Base-by-base conservation (phyloP, 2,113 vertebrate genomes). In the Tichodroma muraria region DNA sequence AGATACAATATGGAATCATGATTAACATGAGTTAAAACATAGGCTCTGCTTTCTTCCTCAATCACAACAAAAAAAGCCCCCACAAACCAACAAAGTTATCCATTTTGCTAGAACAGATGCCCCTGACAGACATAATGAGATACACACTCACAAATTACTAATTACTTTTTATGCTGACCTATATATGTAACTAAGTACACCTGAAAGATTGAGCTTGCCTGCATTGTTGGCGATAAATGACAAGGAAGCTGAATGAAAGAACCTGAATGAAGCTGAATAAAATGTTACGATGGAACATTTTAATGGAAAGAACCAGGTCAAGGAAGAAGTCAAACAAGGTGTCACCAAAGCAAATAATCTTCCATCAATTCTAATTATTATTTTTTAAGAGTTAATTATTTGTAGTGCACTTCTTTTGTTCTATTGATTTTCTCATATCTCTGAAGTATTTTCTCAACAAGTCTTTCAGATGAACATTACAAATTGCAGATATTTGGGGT, bases 11-110 rank as follows among this genome's bases (percentile, higher is more conserved):
- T 6, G 4, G 68, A 72, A 83, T 60, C 25, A 60, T 45, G 27
- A 68, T 27, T 44, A 76, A 71, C 11, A n/a, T 31, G 15, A 70
- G 88, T 52, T 20, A 50, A 76, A 82, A 53, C 4, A 61, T 0
- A 84, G 10, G 27, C 18, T 8, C 22, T 40, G 15, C 13, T 13
- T 16, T 4, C 17, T 27, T 10, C 11, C 17, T 28, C 27, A 40
- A 8, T 11, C n/a, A 17, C 0, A 0, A 28, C 8, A 19, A n/a
- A 45, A 71, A 57, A 11, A 40, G 5, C 1, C 10, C n/a, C 22
- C 11, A 38, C 5, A 79, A 66, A 31, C 10, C 24, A 93, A 47
- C 6, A 70, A 76, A 66, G 38, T 9, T 25, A 86, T 71, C 8
- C 10, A 50, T 23, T 72, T 66, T 50, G 35, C 40, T 77, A 40